Conservation (phyloP, 2,888 invertebrate species). For the Drosophila monieri region DNA sequence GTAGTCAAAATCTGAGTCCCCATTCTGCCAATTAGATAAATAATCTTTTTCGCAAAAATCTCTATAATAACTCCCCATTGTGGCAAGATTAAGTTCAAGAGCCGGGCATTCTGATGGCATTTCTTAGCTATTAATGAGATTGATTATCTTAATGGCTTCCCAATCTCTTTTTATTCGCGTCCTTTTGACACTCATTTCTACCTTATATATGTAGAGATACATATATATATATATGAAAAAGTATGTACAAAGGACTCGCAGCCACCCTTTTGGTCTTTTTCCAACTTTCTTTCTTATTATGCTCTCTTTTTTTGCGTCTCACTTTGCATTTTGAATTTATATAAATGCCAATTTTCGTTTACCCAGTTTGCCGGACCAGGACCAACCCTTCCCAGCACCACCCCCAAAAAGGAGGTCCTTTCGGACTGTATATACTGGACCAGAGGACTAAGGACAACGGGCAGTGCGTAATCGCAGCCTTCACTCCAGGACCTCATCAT, state of each 20-base stretch:
- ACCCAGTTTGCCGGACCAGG: slow-evolving; percentile 44
- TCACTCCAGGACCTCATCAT: slow-evolving; percentile 29
- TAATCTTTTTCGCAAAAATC: not conserved
- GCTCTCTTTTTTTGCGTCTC: slow-evolving; percentile 30
- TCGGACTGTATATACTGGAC: slow-evolving; percentile 59
- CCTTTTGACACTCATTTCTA: slow-evolving; percentile 2
- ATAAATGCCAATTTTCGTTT: slow-evolving; percentile 82
- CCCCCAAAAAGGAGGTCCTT: slow-evolving; percentile 12
- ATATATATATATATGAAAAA: not conserved
- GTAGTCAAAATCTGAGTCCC: not conserved
- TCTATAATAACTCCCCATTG: not conserved
- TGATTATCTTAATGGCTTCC: slow-evolving; percentile 49
- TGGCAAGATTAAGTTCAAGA: not conserved
- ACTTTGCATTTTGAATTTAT: slow-evolving; percentile 69
- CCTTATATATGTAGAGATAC: not conserved
- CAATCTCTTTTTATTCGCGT: slow-evolving; percentile 26
- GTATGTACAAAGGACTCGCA: not conserved
- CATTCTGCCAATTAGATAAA: not conserved
- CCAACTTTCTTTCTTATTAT: slow-evolving; percentile 28
- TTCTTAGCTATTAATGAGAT: slow-evolving; percentile 30
- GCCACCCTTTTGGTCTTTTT: slow-evolving; percentile 26
- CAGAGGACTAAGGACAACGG: not conserved
- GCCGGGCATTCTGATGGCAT: not conserved
- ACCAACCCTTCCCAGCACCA: slow-evolving; percentile 63
- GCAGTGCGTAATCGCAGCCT: slow-evolving; percentile 23